These are phyloP conservation scores for Osmerus eperlanus DNA, from an alignment of 2,113 vertebrate genomes.

Conservation along the genomic window DNA sequence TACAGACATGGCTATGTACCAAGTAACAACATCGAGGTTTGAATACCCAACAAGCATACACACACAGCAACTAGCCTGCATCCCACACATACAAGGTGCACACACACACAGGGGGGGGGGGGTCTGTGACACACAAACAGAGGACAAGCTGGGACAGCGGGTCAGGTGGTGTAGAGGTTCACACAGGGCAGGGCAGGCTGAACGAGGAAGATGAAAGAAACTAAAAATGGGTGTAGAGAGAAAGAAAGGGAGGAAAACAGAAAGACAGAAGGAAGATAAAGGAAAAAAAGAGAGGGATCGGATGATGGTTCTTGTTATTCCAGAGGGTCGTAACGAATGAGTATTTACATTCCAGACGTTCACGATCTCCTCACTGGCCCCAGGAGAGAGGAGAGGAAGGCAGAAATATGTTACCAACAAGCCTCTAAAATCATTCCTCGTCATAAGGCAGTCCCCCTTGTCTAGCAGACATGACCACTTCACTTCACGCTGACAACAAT, in stretches of 20 bases:
- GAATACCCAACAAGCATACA: no score
- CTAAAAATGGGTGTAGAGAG: constrained; percentile 30
- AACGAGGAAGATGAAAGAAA: constrained; percentile 25
- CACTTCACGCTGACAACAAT: no score
- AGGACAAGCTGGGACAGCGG: constrained; percentile 38
- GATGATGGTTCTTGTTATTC: constrained; percentile 26
- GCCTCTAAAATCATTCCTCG: no score
- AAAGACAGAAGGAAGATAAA: not conserved
- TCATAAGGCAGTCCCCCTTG: no score
- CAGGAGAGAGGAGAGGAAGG: no score
- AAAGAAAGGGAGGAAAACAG: not conserved
- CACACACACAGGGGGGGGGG: constrained; percentile 3
- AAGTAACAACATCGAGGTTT: not conserved
- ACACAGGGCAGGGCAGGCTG: constrained; percentile 27
- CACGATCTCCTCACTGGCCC: constrained; percentile 7
- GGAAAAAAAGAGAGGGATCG: constrained; percentile 11
- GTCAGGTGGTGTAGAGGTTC: constrained; percentile 50
- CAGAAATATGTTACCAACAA: no score
- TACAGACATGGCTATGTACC: not conserved
- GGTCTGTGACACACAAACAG: not conserved
- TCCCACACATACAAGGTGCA: constrained; percentile 12
- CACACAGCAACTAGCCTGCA: no score
- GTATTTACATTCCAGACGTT: constrained; percentile 16
- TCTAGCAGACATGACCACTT: no score
- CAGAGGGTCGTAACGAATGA: constrained; percentile 2